Conservation (phyloP, 2,888 invertebrate genomes). For the Ophion ellenae region DNA sequence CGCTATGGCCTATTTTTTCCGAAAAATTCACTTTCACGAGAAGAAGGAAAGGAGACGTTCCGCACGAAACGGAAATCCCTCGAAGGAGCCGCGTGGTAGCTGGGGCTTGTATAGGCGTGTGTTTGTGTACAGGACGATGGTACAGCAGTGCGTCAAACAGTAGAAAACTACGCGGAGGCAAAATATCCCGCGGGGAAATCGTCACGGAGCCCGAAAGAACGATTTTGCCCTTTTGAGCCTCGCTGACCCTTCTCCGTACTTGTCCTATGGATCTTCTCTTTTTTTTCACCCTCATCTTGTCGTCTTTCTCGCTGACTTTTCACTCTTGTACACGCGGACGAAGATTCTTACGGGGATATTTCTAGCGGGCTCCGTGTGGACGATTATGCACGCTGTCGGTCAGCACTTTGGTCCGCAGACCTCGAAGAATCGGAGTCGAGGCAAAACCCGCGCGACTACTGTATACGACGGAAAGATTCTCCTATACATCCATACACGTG, state of each 20-base stretch:
- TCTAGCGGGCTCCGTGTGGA: slow-evolving; percentile 28
- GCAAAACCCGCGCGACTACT: slow-evolving; percentile 70
- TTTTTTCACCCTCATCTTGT: slow-evolving; percentile 27
- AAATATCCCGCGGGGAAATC: slow-evolving; percentile 62
- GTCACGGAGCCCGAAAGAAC: slow-evolving; percentile 59
- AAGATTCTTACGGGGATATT: slow-evolving; percentile 45
- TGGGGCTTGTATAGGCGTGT: neutral
- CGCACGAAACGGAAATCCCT: slow-evolving; percentile 60
- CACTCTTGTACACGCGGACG: slow-evolving; percentile 17
- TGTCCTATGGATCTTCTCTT: slow-evolving; percentile 33
- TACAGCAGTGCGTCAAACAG: slow-evolving; percentile 47
- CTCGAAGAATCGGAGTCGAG: slow-evolving; percentile 54
- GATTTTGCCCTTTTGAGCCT: slow-evolving; percentile 55
- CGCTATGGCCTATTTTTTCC: slow-evolving; percentile 50
- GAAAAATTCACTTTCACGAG: slow-evolving; percentile 52
- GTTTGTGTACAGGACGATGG: slow-evolving; percentile 2
- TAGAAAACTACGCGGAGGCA: slow-evolving; percentile 36
- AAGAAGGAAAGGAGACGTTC: slow-evolving; percentile 35
- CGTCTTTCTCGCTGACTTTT: slow-evolving; percentile 43
- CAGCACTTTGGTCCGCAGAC: slow-evolving; percentile 8
- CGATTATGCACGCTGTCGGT: slow-evolving; percentile 65
- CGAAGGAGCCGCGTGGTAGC: slow-evolving; percentile 16
- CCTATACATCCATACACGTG: slow-evolving; percentile 27
- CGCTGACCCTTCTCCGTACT: slow-evolving; percentile 51
- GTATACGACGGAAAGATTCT: slow-evolving; percentile 62